These are phyloP conservation scores for Mormyrus lacerda DNA, from an alignment of 2,113 vertebrate genomes.

Conservation along the genomic window DNA sequence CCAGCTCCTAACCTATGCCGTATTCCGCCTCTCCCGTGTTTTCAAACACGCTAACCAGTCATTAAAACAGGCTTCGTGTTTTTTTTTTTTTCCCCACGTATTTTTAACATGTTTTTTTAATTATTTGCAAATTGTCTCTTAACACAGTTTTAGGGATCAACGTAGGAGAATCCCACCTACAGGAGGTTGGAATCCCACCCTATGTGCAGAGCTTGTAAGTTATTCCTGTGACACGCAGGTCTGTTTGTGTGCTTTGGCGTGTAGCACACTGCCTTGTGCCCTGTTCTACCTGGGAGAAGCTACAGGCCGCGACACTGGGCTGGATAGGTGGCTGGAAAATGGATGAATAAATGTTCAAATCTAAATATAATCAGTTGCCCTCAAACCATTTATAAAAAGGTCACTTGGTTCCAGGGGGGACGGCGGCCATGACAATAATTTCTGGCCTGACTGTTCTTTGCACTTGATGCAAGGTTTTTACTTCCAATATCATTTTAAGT, in stretches of 20 bases:
- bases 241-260: neutral
- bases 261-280: neutral
- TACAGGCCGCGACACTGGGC: neutral
- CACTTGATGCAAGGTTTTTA: neutral
- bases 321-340: neutral
- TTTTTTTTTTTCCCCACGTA: neutral
- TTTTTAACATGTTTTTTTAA: neutral
- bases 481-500: neutral
- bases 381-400: neutral
- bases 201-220: neutral
- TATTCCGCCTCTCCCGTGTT: neutral
- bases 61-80: neutral
- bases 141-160: neutral
- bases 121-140: neutral
- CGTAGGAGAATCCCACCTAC: neutral
- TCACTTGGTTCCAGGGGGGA: neutral
- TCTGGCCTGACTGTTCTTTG: neutral
- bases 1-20: neutral
- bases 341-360: neutral
- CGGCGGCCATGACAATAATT: neutral
- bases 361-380: neutral
- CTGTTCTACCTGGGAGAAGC: neutral
- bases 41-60: neutral
- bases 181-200: neutral
- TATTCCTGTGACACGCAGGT: neutral